phyloP scores from a whole-genome alignment of 2,888 invertebrate genomes.

The Thera obeliscata region DNA sequence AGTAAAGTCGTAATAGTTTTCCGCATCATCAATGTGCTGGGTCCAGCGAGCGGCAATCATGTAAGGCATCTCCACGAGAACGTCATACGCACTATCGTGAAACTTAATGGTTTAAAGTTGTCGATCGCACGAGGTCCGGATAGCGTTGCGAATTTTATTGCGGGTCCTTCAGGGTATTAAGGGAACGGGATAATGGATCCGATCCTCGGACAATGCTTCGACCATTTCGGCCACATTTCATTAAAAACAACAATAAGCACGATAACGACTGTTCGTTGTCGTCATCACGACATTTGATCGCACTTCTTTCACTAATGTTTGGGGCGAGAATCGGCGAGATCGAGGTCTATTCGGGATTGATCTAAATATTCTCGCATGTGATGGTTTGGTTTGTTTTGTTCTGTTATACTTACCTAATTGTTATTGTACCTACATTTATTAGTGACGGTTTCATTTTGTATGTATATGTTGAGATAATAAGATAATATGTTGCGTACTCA shows the following conservation, averaged over 20 bases:
- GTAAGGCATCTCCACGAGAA: slow-evolving; percentile 29
- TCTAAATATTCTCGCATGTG: neutral
- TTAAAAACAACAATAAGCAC: slow-evolving; percentile 75
- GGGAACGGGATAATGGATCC: slow-evolving; percentile 66
- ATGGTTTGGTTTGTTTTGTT: neutral
- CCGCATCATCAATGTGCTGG: slow-evolving; percentile 28
- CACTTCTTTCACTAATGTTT: slow-evolving; percentile 49
- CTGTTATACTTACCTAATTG: too few relatives aligned
- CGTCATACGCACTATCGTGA: slow-evolving; percentile 36
- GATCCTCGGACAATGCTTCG: slow-evolving; percentile 71
- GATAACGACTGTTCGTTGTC: slow-evolving; percentile 59
- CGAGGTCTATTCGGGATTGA: neutral
- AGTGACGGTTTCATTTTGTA: too few relatives aligned
- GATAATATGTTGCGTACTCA: too few relatives aligned
- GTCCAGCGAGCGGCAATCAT: slow-evolving; percentile 27
- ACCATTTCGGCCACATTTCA: slow-evolving; percentile 69
- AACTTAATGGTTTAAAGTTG: slow-evolving; percentile 53
- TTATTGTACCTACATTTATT: too few relatives aligned
- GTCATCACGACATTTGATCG: slow-evolving; percentile 53
- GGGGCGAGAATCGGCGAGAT: slow-evolving; percentile 4
- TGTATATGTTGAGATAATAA: too few relatives aligned
- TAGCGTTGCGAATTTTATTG: slow-evolving; percentile 64
- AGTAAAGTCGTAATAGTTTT: slow-evolving; percentile 14
- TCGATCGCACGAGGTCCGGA: slow-evolving; percentile 61
- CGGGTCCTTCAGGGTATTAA: slow-evolving; percentile 67